phyloP scores from a whole-genome alignment of 2,113 vertebrate genomes.

The Corythornis madagascariensis region DNA sequence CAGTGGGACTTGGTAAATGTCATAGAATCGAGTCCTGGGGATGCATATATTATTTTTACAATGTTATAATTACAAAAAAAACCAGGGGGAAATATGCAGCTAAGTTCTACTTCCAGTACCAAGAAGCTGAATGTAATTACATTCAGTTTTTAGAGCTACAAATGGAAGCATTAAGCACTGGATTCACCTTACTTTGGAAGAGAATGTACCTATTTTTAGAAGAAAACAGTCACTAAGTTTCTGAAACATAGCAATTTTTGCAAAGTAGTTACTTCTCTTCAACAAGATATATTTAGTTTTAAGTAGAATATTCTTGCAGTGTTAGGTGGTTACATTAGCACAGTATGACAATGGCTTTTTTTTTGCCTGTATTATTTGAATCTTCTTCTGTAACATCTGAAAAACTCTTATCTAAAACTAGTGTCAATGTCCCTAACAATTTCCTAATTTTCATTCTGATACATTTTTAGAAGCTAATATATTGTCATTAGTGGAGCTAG shows the following conservation, averaged over 20 bases:
- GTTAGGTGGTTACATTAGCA: neutral
- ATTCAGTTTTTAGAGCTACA: neutral
- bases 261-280: neutral
- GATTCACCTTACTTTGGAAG: neutral
- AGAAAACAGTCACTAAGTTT: neutral
- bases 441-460: neutral
- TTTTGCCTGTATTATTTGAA: neutral
- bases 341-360: neutral
- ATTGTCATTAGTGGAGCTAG: neutral
- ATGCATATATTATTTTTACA: conserved; percentile 8
- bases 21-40: neutral
- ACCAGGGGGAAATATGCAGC: neutral
- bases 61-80: neutral
- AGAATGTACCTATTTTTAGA: neutral
- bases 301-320: neutral
- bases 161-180: neutral
- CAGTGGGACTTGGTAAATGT: conserved; percentile 13
- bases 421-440: neutral
- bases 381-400: neutral
- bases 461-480: neutral
- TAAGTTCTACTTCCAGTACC: neutral
- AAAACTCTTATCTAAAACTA: neutral
- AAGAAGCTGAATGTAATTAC: neutral
- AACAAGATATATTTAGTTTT: neutral
- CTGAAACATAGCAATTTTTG: neutral